Evolutionary conservation across 2,888 invertebrate species (phyloP), one percentile per base, ranked within the genome.

Genomic region (Icerya purchasi): DNA sequence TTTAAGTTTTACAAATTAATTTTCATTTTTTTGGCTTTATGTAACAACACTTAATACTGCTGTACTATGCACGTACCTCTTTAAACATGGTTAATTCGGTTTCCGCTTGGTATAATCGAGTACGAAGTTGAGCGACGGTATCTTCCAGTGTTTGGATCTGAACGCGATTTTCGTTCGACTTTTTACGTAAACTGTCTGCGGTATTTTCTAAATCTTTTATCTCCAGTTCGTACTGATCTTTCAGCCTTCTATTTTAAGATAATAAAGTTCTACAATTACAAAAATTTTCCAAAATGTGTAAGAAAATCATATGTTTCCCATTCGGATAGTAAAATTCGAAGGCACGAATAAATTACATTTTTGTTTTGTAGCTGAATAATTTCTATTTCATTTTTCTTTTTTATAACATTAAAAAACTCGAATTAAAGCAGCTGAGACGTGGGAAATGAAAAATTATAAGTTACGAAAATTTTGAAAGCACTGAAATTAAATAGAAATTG

Each of bases 191-290:
- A 1, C 81, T 78, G 61, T 76, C 77, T 66, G 85, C 83, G 0
- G 80, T 78, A 63, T 76, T 74, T 59, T 82, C 84, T 56, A 83
- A 69, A 63, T 83, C 80, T 57, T 75, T 74, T 60, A 87, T 69
- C 67, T 87, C 86, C 14, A 75, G 73, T 62, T 86, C 85, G 67
- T 82, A 84, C 68, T 87, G 86, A 61, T 86, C 85, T 67, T 80
- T 84, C 51, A 84, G 72, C 25, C 85, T 76, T 66, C 86, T 86
- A 65, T n/a, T 55, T n/a, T 53, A n/a, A 8, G 10, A 21, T 8
- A 19, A 18, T 14, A 8, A 14, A 20, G 21, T 52, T 18, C 18
- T 5, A 56, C 10, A 49, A 22, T 19, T 3, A 18, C 10, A 23
- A 22, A 54, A 3, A 54, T 22, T 54, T 20, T 22, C 22, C 22